Conservation (phyloP, 2,797 vertebrate genomes). For the Myotis planiceps region DNA sequence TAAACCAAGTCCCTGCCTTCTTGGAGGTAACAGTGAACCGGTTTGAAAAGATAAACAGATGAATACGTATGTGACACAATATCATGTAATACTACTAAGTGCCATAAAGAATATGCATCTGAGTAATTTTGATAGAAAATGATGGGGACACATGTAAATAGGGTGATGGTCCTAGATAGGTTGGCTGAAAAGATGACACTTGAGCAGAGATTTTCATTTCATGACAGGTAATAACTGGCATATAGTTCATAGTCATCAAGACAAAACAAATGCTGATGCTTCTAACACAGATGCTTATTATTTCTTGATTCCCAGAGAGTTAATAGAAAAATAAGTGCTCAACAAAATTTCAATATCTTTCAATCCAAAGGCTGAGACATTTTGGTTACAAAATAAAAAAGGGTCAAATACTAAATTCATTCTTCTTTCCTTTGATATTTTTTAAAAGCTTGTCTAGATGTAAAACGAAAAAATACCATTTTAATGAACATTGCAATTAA, state of each 20-base stretch:
- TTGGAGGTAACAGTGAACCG: not conserved
- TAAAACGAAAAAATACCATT: not conserved
- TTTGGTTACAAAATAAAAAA: constrained; percentile 37
- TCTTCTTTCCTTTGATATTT: constrained; percentile 28
- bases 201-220: not conserved
- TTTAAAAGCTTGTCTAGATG: constrained; percentile 36
- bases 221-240: not conserved
- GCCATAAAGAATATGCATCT: not conserved
- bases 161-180: not conserved
- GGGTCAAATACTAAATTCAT: constrained; percentile 14
- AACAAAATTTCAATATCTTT: constrained; percentile 45
- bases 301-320: constrained; percentile 4
- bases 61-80: not conserved
- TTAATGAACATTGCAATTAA: constrained; percentile 66
- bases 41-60: not conserved
- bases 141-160: not conserved
- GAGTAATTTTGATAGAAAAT: not conserved
- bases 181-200: constrained; percentile 3
- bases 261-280: constrained; percentile 27
- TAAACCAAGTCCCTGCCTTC: not conserved
- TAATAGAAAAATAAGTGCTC: constrained; percentile 51
- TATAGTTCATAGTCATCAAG: not conserved
- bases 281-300: not conserved
- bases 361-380: constrained; percentile 28
- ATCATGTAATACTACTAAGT: not conserved